Evolutionary conservation across 2,888 invertebrate genomes (phyloP).

Genomic region (Lasius fuliginosus): DNA sequence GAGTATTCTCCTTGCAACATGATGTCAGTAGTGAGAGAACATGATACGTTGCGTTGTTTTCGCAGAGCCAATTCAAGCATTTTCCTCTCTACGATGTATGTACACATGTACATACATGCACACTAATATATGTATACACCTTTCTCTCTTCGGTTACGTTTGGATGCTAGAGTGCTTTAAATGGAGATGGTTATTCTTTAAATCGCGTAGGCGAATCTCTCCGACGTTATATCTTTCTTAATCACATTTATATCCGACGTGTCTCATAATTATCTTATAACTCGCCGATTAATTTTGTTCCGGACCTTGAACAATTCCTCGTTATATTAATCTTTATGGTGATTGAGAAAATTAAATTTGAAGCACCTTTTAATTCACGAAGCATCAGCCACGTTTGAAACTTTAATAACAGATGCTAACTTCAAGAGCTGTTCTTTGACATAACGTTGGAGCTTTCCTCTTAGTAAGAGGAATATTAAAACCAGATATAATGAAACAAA

Average conservation of each 20-base stretch:
- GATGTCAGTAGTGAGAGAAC: constrained; percentile 44
- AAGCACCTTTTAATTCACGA: constrained; percentile 4
- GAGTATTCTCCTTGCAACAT: constrained; percentile 40
- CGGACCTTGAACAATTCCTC: constrained; percentile 9
- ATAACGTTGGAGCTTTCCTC: constrained; percentile 3
- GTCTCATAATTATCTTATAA: constrained; percentile 34
- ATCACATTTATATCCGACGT: constrained; percentile 7
- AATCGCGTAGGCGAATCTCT: constrained; percentile 8
- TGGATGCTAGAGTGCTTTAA: background rate
- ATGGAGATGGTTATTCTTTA: constrained; percentile 24
- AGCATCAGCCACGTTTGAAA: background rate
- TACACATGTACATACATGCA: background rate
- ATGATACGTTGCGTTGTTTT: constrained; percentile 33
- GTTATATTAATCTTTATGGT: background rate
- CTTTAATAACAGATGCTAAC: constrained; percentile 35
- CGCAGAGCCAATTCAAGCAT: constrained; percentile 36
- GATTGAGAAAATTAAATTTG: constrained; percentile 32
- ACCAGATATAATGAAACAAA: constrained; percentile 9
- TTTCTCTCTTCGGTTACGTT: background rate
- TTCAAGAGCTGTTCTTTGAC: constrained; percentile 1
- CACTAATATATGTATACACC: background rate
- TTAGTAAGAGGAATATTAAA: constrained; percentile 14
- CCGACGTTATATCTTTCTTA: constrained; percentile 1
- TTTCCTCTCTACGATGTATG: constrained; percentile 14
- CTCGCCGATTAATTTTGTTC: constrained; percentile 33